Evolutionary conservation across 1,140 invertebrate species (phyloP).

Genomic region (Micrasema minimum): DNA sequence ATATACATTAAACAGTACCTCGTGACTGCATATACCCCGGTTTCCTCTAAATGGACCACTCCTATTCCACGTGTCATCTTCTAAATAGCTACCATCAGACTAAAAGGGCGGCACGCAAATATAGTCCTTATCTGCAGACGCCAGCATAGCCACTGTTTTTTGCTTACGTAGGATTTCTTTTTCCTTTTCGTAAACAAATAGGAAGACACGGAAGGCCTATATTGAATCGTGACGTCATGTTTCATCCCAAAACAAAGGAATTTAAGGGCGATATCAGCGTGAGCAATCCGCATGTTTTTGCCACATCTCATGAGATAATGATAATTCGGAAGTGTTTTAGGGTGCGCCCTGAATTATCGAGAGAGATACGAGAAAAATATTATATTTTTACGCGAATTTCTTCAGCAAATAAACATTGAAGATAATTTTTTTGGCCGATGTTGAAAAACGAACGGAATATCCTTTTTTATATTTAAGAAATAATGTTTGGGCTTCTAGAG

Average conservation of each 20-base stretch:
- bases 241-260: neutral
- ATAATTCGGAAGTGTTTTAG: conserved; percentile 16
- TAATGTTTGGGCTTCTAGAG: too few species aligned
- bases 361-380: neutral
- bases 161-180: conserved; percentile 13
- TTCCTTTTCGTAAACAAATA: conserved; percentile 23
- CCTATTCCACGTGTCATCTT: conserved; percentile 26
- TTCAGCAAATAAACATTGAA: too few species aligned
- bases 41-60: neutral
- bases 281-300: conserved; percentile 17
- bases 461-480: too few species aligned
- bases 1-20: conserved; percentile 17
- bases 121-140: conserved; percentile 13
- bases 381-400: too few species aligned
- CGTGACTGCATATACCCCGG: neutral
- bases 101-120: conserved; percentile 14
- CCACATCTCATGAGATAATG: conserved; percentile 7
- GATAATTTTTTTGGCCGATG: too few species aligned
- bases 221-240: conserved; percentile 34
- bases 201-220: conserved; percentile 3
- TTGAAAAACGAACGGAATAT: too few species aligned
- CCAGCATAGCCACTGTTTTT: conserved; percentile 22
- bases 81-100: conserved; percentile 28
- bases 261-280: neutral
- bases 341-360: conserved; percentile 2